These are phyloP conservation scores for Seira ritae DNA, from an alignment of 2,888 invertebrate species.

Conservation along the genomic window DNA sequence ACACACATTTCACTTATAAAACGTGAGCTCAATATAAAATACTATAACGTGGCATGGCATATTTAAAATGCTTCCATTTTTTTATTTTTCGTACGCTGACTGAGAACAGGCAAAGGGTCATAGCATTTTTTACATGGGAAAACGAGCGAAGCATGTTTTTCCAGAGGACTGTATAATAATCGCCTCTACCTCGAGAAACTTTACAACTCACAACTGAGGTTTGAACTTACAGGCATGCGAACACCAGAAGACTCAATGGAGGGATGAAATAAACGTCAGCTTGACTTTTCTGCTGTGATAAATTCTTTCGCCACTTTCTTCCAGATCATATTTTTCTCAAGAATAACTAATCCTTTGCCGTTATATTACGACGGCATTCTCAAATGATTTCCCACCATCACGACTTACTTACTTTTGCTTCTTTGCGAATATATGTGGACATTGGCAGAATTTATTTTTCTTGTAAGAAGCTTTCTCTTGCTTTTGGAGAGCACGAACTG, in stretches of 20 bases:
- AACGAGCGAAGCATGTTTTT: background rate
- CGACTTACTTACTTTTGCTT: no score
- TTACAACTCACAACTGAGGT: background rate
- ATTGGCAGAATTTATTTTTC: no score
- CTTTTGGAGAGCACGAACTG: background rate
- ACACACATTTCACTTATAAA: background rate
- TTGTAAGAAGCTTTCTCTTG: no score
- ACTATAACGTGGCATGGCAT: no score
- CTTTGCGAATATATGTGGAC: no score
- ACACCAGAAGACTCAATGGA: background rate
- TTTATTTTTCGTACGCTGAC: no score
- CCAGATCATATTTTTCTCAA: background rate
- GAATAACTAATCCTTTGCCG: background rate
- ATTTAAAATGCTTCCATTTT: no score
- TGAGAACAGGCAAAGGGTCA: background rate
- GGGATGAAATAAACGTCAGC: conserved; percentile 3
- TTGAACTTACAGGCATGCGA: background rate
- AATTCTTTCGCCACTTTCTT: conserved; percentile 11
- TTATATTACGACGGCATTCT: no score
- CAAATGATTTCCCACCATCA: no score
- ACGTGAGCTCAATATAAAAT: no score
- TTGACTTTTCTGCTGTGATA: background rate
- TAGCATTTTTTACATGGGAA: background rate
- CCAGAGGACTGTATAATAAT: no score
- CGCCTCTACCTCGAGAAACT: no score